phyloP scores from a whole-genome alignment of 2,888 invertebrate species.

The Plusia festucae region DNA sequence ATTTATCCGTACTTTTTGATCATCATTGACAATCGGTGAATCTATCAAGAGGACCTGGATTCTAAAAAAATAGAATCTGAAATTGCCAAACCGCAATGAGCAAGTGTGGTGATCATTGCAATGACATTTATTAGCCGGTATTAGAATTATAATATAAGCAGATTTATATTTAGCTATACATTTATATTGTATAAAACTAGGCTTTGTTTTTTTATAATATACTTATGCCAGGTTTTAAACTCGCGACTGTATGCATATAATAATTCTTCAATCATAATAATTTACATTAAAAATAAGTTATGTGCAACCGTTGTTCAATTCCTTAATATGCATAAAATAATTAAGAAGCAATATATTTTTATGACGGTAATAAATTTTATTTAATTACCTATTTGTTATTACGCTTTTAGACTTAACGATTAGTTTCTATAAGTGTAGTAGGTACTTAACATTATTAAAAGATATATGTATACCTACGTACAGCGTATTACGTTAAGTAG shows the following conservation, averaged over 20 bases:
- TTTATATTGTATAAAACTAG: too few species aligned
- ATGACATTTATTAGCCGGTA: too few species aligned
- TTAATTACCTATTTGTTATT: conserved; percentile 25
- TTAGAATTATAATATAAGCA: too few species aligned
- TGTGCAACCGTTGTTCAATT: conserved; percentile 22
- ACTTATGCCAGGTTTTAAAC: too few species aligned
- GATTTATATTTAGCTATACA: too few species aligned
- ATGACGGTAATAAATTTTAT: conserved; percentile 8
- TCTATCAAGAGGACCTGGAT: too few species aligned
- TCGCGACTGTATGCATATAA: neutral
- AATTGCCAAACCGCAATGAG: too few species aligned
- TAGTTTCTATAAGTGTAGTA: neutral
- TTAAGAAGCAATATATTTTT: conserved; percentile 18
- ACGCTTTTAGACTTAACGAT: neutral
- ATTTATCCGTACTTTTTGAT: too few species aligned
- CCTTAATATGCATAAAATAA: conserved; percentile 19
- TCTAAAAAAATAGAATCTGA: too few species aligned
- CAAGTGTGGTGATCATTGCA: too few species aligned
- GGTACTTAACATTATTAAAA: neutral
- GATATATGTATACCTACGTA: neutral
- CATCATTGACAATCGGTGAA: too few species aligned
- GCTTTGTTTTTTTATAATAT: too few species aligned
- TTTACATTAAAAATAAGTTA: conserved; percentile 8
- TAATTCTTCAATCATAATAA: conserved; percentile 25
- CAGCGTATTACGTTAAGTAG: neutral